Evolutionary conservation across 2,888 invertebrate genomes (phyloP).

Genomic region (Acronicta leporina): DNA sequence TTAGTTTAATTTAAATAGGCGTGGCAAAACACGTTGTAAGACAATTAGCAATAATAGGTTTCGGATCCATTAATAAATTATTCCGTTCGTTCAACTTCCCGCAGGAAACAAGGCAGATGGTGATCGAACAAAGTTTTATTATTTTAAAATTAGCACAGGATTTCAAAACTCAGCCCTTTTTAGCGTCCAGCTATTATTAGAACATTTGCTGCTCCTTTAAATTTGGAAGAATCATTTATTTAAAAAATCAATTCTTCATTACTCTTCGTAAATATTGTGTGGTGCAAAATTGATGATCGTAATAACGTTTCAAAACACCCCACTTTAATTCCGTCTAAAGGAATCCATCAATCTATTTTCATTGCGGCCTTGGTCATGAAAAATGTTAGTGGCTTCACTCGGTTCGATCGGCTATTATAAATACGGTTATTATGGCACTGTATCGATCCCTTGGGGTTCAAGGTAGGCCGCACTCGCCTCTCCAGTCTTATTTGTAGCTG

Average conservation of each 20-base stretch:
- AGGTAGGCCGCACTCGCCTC: slow-evolving; percentile 63
- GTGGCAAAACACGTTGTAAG: background rate
- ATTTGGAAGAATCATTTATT: slow-evolving; percentile 30
- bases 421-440: slow-evolving; percentile 58
- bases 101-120: slow-evolving; percentile 13
- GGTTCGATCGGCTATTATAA: slow-evolving; percentile 62
- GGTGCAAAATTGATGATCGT: slow-evolving; percentile 43
- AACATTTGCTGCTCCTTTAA: slow-evolving; percentile 13
- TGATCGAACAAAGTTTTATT: slow-evolving; percentile 11
- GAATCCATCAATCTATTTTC: slow-evolving; percentile 67
- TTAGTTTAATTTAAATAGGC: background rate
- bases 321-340: slow-evolving; percentile 46
- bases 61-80: slow-evolving; percentile 22
- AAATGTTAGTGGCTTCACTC: slow-evolving; percentile 62
- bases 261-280: slow-evolving; percentile 25
- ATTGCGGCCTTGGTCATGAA: slow-evolving; percentile 74
- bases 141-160: slow-evolving; percentile 22
- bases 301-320: slow-evolving; percentile 42
- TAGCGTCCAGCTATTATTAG: background rate
- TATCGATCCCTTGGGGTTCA: slow-evolving; percentile 70
- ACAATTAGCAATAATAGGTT: slow-evolving; percentile 20
- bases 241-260: slow-evolving; percentile 18
- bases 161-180: slow-evolving; percentile 19
- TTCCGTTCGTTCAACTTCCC: slow-evolving; percentile 43
- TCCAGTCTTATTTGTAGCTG: slow-evolving; percentile 36